Conservation (phyloP, 2,888 invertebrate genomes). For the Cheilosia scutellata region DNA sequence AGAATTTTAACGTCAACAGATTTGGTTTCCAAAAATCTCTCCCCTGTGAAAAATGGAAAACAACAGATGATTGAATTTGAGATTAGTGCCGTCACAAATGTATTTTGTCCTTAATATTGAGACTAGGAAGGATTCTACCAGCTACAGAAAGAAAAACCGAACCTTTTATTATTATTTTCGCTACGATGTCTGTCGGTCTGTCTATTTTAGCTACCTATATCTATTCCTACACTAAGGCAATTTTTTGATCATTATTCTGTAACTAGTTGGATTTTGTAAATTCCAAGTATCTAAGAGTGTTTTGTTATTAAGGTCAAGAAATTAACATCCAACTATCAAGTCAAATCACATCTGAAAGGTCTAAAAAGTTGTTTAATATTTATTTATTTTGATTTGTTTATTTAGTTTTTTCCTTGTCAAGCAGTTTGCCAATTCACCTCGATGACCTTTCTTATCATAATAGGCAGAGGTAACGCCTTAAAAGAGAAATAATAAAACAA, state of each 20-base stretch:
- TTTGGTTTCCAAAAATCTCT: not conserved
- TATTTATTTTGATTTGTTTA: conserved; percentile 9
- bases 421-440: conserved; percentile 26
- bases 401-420: conserved; percentile 30
- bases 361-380: conserved; percentile 22
- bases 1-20: not conserved
- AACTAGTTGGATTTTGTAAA: not conserved
- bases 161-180: too few relatives aligned
- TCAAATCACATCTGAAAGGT: conserved; percentile 9
- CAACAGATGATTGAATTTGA: conserved; percentile 4
- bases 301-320: conserved; percentile 7
- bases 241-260: not conserved
- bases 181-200: too few relatives aligned
- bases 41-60: not conserved
- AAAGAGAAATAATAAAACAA: conserved; percentile 16
- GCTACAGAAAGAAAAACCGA: too few relatives aligned
- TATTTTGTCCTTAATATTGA: not conserved
- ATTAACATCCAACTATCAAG: conserved; percentile 14
- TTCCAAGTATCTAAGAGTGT: not conserved
- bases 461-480: conserved; percentile 8
- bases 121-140: too few relatives aligned
- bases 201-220: too few relatives aligned
- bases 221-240: too few relatives aligned
- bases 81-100: not conserved
- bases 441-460: conserved; percentile 47